phyloP scores from a whole-genome alignment of 2,888 invertebrate genomes.

The Trichogramma dendrolimi region DNA sequence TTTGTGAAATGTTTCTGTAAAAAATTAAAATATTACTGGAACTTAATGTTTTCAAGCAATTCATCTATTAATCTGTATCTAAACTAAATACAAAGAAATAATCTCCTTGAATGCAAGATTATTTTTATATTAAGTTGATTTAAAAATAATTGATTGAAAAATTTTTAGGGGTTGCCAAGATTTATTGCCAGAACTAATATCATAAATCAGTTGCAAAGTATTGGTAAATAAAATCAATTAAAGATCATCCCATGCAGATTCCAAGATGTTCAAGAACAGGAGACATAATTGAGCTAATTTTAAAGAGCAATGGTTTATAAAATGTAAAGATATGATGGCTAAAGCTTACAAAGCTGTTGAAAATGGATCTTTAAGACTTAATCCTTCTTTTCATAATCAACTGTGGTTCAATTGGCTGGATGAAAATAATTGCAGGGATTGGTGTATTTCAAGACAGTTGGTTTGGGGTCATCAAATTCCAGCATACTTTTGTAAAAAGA shows the following conservation, averaged over 20 bases:
- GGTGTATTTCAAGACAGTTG: constrained; percentile 94
- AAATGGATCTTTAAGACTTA: constrained; percentile 65
- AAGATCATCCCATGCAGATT: constrained; percentile 71
- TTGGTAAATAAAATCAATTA: constrained; percentile 63
- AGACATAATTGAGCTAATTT: constrained; percentile 82
- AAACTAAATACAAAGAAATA: not conserved
- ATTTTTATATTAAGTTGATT: constrained; percentile 12
- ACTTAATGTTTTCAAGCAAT: not conserved
- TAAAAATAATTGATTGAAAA: constrained; percentile 23
- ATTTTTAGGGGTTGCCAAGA: constrained; percentile 61
- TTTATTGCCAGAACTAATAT: constrained; percentile 72
- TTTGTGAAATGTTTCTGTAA: not conserved
- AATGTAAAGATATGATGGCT: constrained; percentile 69
- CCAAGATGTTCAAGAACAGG: constrained; percentile 86
- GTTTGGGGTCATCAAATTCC: constrained; percentile 99
- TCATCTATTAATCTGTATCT: not conserved
- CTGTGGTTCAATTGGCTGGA: constrained; percentile 76
- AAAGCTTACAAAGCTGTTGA: constrained; percentile 66
- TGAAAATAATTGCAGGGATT: constrained; percentile 61
- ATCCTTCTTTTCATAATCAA: constrained; percentile 67
- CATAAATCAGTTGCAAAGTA: constrained; percentile 59
- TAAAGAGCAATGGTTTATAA: constrained; percentile 91
- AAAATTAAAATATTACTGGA: not conserved
- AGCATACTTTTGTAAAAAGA: constrained; percentile 62
- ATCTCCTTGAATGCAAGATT: not conserved